Evolutionary conservation across 2,888 invertebrate species (phyloP), one percentile per base, ranked within the genome.

Genomic region (Abrostola tripartita): DNA sequence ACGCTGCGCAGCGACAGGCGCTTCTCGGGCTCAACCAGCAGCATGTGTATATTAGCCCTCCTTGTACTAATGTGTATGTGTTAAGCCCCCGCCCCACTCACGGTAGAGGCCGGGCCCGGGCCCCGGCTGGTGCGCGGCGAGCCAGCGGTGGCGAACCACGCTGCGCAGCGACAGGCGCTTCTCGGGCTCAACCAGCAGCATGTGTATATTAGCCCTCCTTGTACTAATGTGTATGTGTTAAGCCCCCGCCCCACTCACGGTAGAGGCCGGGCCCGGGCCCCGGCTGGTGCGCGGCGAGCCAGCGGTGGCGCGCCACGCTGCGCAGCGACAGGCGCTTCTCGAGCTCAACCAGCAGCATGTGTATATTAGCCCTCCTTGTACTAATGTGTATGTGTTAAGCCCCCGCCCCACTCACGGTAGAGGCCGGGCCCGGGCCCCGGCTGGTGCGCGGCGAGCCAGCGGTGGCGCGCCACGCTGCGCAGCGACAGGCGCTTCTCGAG

Each of bases 71-170:
- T n/a, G n/a, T n/a, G n/a, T n/a, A n/a, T n/a, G n/a, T n/a, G n/a
- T n/a, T n/a, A n/a, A n/a, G n/a, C n/a, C n/a, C n/a, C 37, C 9
- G 6, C n/a, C n/a, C 51, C 10, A 37, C 60, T 66, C 14, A 78
- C 81, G 80, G 24, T 71, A 62, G 0, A 61, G 64, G 0, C 75
- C 80, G 0, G 85, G 85, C 0, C 84, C 84, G 0, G 87, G 85
- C 0, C 85, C 86, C 0, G 88, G 85, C 71, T 85, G 88, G 76
- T 88, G 88, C 1, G 86, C 83, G 6, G 94, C 91, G 86, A 99
- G 96, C 99, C 99, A 99, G 60, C 97, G 96, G 92, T 99, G 99
- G 61, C 97, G 95, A 68, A 97, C 96, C 63, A 99, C 98, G 88
- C 97, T 97, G 62, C 96, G 95, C 75, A 99, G 96, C 60, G 97